Base-by-base conservation (phyloP, 2,888 invertebrate genomes). In the Salticus scenicus region DNA sequence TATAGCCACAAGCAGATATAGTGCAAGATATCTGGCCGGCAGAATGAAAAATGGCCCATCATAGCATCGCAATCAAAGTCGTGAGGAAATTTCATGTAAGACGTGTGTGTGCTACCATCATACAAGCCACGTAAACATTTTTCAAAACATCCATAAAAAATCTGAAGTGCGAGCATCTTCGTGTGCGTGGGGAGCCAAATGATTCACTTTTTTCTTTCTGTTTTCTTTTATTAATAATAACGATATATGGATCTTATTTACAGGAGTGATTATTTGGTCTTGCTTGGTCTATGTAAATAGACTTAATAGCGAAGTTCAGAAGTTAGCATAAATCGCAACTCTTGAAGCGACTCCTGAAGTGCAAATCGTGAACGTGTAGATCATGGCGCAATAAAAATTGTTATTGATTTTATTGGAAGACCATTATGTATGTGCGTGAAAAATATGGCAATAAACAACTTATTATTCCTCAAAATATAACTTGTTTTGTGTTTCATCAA, bases 31-130 rank as follows among this genome's bases (percentile, higher is more conserved):
- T 24, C 57, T 4, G 24, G 12, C 37, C 24, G 77, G 73, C 83
- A 69, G 77, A 73, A 84, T 84, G 77, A 84, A 77, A 78, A 84
- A 84, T 84, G 73, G 69, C 77, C 66, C 8, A n/a, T 71, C 72
- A 67, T 67, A 33, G 27, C 37, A 72, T 67, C 57, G 77, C 77
- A 84, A 84, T 84, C 72, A 57, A 77, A 84, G 78, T 84, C 83
- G 83, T 84, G 83, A 76, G 67, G 72, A 69, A 73, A 47, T 75
- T 51, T 69, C 77, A 69, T 77, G 83, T 84, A 72, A 71, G 77
- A 77, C 77, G 76, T 66, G 64, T 47, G 42, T 47, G 42, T 75
- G 82, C 83, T 84, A 84, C 83, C 77, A 77, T 67, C 77, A 84
- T 72, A 63, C 73, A 75, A 47, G 57, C 67, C 72, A 73, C 77